phyloP scores from a whole-genome alignment of 2,888 invertebrate species.

The Nowickia ferox region DNA sequence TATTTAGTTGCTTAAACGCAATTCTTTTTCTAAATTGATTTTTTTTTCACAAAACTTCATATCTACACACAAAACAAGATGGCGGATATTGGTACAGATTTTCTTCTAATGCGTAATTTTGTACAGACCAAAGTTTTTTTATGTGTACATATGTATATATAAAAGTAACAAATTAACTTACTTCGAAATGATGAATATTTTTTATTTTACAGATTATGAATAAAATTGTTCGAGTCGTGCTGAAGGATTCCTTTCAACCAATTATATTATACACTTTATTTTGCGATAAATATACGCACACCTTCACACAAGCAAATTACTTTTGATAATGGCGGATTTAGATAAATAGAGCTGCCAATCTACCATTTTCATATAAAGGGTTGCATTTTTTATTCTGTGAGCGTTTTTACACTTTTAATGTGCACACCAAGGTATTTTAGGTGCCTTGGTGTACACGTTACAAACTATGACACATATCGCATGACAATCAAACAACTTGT shows the following conservation, averaged over 20 bases:
- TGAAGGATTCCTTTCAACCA: neutral
- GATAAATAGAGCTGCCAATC: constrained; percentile 23
- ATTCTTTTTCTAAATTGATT: constrained; percentile 34
- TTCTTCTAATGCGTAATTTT: constrained; percentile 64
- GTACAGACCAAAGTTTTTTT: neutral
- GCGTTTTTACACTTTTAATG: constrained; percentile 3
- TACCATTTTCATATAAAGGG: neutral
- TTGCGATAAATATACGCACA: constrained; percentile 2
- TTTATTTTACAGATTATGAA: constrained; percentile 1
- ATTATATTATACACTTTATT: constrained; percentile 2
- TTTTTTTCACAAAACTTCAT: constrained; percentile 5
- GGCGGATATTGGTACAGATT: constrained; percentile 64
- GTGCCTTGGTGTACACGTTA: too few species aligned
- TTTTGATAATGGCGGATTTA: constrained; percentile 65
- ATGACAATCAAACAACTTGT: too few species aligned
- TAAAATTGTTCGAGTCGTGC: neutral
- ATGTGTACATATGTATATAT: neutral
- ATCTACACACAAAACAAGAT: constrained; percentile 70
- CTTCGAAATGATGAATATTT: constrained; percentile 64
- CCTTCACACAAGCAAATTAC: constrained; percentile 37
- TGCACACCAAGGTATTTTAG: too few species aligned
- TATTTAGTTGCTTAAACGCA: constrained; percentile 27
- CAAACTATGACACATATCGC: too few species aligned
- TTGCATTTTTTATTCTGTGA: neutral
- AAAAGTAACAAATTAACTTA: constrained; percentile 18